Evolutionary conservation across 2,113 vertebrate species (phyloP).

Genomic region (Coturnix japonica): DNA sequence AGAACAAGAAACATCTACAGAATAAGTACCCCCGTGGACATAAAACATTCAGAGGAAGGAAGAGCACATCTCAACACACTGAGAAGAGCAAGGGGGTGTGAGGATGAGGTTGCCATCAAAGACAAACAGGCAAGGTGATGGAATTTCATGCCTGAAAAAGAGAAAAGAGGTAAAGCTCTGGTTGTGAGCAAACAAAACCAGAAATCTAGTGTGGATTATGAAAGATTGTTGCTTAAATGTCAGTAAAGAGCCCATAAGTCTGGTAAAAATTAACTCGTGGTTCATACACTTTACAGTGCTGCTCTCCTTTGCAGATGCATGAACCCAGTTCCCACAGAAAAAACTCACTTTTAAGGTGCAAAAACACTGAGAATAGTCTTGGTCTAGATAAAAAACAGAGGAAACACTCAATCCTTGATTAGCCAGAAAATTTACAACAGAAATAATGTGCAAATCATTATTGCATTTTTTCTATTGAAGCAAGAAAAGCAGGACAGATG

Average conservation of each 20-base stretch:
- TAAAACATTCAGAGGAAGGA: neutral
- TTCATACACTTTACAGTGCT: neutral
- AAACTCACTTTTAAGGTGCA: neutral
- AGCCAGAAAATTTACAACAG: neutral
- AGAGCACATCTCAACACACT: neutral
- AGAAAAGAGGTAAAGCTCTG: conserved; percentile 11
- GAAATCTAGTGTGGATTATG: conserved; percentile 33
- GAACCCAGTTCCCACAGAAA: neutral
- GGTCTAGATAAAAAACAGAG: neutral
- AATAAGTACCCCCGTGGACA: neutral
- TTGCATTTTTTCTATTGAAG: neutral
- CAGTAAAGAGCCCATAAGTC: neutral
- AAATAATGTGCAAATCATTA: neutral
- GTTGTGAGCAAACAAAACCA: conserved; percentile 34
- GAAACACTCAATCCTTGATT: neutral
- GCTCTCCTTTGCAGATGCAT: neutral
- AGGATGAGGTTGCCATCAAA: neutral
- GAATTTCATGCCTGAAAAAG: conserved; percentile 8
- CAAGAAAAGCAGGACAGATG: neutral
- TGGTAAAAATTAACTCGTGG: neutral
- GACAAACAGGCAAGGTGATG: conserved; percentile 7
- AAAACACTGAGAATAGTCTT: neutral
- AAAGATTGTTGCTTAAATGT: conserved; percentile 27
- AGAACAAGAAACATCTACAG: neutral
- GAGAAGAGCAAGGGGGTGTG: neutral